A percentile compares a stretch with the other conserved stretches of the same genome.
phyloP scores from a whole-genome alignment of 2,888 invertebrate species.

The Drosophila pseudotalamancana region DNA sequence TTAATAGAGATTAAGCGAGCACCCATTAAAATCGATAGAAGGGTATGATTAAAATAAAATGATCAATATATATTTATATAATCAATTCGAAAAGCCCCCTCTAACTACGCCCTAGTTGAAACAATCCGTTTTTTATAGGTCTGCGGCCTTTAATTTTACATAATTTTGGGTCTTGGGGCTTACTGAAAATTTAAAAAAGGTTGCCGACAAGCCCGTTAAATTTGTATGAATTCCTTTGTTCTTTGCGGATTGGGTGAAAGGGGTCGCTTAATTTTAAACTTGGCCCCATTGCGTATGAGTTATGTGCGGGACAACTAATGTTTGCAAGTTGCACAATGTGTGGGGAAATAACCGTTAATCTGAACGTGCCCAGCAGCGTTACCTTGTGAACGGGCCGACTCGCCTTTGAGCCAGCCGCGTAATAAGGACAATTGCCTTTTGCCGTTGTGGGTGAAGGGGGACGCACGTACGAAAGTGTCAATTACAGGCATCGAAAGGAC shows the following conservation, averaged over 20 bases:
- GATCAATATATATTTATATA: no score
- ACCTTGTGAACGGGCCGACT: slow-evolving; percentile 6
- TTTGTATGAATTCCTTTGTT: slow-evolving; percentile 55
- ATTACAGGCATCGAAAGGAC: slow-evolving; percentile 58
- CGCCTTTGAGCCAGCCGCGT: slow-evolving; percentile 35
- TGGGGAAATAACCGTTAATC: slow-evolving; percentile 37
- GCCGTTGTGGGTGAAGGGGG: slow-evolving; percentile 47
- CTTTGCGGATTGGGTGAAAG: slow-evolving; percentile 16
- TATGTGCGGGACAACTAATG: slow-evolving; percentile 42
- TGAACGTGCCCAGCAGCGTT: slow-evolving; percentile 38
- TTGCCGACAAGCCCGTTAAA: slow-evolving; percentile 64
- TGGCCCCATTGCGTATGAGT: slow-evolving; percentile 29
- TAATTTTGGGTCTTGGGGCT: slow-evolving; percentile 14
- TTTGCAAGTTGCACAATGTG: slow-evolving; percentile 56
- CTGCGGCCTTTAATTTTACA: slow-evolving; percentile 11
- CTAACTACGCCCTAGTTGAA: background rate
- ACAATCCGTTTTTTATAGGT: slow-evolving; percentile 20
- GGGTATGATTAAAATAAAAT: no score
- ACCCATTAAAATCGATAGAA: no score
- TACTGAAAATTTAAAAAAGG: slow-evolving; percentile 53
- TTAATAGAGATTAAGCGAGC: no score
- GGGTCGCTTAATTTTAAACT: slow-evolving; percentile 23
- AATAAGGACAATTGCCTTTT: slow-evolving; percentile 72
- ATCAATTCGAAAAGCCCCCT: background rate
- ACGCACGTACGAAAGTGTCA: slow-evolving; percentile 52